These are phyloP conservation scores for Catocala fraxini DNA, from an alignment of 2,888 invertebrate genomes.

Conservation along the genomic window DNA sequence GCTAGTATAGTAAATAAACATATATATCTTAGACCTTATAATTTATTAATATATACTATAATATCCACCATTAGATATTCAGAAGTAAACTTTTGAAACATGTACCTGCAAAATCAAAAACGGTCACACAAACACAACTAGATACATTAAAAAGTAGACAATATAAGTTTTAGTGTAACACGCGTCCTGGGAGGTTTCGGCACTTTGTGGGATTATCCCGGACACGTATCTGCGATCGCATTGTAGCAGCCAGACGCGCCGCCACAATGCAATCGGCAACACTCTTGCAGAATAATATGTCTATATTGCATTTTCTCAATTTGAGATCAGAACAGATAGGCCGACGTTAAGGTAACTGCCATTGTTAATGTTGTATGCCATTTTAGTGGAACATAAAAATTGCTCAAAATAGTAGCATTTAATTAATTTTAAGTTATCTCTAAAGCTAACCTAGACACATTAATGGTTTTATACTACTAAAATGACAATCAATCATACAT, in stretches of 20 bases:
- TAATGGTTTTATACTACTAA: too few species aligned
- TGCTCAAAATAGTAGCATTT: too few species aligned
- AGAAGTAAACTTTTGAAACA: background rate
- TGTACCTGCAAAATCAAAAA: background rate
- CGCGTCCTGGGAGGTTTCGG: slow-evolving; percentile 73
- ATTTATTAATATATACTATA: too few species aligned
- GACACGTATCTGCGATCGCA: slow-evolving; percentile 48
- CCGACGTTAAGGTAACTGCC: too few species aligned
- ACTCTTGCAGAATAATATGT: slow-evolving; percentile 30
- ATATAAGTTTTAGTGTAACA: slow-evolving; percentile 28
- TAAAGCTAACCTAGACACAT: too few species aligned
- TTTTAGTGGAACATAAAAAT: too few species aligned
- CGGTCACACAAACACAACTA: background rate
- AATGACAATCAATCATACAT: too few species aligned
- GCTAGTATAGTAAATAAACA: too few species aligned
- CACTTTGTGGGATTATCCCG: slow-evolving; percentile 73
- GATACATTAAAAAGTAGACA: slow-evolving; percentile 10
- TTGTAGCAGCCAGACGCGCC: slow-evolving; percentile 45
- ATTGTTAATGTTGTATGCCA: too few species aligned
- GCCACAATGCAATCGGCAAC: slow-evolving; percentile 35
- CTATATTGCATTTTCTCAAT: slow-evolving; percentile 21
- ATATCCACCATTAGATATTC: too few species aligned
- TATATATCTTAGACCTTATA: too few species aligned
- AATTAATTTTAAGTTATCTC: too few species aligned
- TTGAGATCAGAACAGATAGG: background rate